Conservation (phyloP, 2,797 vertebrate species). For the Tapirus indicus region DNA sequence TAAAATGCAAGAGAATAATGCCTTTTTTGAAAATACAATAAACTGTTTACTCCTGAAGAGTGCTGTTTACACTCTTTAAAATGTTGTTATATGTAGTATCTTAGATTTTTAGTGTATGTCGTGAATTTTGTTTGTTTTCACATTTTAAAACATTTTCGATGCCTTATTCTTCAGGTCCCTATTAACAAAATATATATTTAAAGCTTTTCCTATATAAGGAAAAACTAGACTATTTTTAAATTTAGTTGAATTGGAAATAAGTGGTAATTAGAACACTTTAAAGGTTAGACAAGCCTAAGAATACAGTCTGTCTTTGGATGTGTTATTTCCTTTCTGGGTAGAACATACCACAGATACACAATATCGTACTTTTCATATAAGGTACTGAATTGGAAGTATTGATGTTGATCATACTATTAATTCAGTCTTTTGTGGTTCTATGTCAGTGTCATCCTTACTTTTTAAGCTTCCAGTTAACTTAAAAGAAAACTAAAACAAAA, state of each 20-base stretch:
- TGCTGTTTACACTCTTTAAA: slow-evolving; percentile 37
- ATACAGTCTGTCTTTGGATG: neutral
- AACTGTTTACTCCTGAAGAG: neutral
- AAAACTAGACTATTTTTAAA: slow-evolving; percentile 12
- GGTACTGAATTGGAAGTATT: neutral
- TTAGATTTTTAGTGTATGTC: slow-evolving; percentile 22
- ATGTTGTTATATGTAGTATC: neutral
- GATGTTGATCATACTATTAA: neutral
- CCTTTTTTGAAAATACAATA: neutral
- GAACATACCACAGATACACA: neutral
- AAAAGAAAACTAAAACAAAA: slow-evolving; percentile 10
- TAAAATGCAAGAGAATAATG: neutral
- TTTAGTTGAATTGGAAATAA: slow-evolving; percentile 59
- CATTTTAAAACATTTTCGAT: slow-evolving; percentile 54
- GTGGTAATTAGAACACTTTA: slow-evolving; percentile 50
- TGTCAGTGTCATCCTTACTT: neutral
- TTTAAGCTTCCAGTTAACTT: slow-evolving; percentile 19
- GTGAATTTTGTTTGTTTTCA: slow-evolving; percentile 59
- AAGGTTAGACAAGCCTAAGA: slow-evolving; percentile 55
- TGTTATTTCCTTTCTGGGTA: slow-evolving; percentile 63
- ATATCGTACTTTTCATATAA: neutral
- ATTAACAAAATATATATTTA: slow-evolving; percentile 24
- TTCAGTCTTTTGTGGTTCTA: slow-evolving; percentile 7
- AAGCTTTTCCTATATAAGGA: neutral
- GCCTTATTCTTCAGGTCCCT: slow-evolving; percentile 11